Conservation (phyloP, 2,113 vertebrate species). For the Tychaedon coryphoeus region DNA sequence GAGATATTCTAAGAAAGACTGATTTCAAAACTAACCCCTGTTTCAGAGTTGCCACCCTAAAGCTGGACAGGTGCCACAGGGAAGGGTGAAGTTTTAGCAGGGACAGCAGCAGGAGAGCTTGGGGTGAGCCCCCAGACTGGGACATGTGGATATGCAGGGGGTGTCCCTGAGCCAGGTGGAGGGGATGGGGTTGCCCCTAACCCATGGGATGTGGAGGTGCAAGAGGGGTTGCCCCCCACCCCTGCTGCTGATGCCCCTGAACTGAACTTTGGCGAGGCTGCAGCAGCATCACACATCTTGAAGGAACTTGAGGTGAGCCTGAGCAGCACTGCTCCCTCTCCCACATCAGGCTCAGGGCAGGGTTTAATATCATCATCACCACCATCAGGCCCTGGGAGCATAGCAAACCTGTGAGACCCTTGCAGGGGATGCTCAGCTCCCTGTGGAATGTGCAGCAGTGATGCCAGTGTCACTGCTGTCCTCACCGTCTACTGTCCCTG, state of each 20-base stretch:
- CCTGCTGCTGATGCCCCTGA: background rate
- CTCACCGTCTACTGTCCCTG: background rate
- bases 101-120: background rate
- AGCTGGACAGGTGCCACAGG: background rate
- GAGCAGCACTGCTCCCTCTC: background rate
- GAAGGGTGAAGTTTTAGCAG: background rate
- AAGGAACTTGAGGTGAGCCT: accelerated
- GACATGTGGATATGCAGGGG: background rate
- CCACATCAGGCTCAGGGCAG: accelerated
- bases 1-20: background rate
- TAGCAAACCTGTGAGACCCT: background rate
- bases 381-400: background rate
- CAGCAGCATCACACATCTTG: background rate
- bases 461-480: background rate
- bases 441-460: background rate
- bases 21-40: accelerated
- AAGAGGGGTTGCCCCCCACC: background rate
- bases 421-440: background rate
- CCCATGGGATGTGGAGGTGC: background rate
- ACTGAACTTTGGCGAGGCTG: accelerated
- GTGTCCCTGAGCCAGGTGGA: background rate
- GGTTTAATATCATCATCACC: background rate
- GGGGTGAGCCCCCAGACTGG: background rate
- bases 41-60: background rate
- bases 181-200: background rate